Evolutionary conservation across 2,888 invertebrate genomes (phyloP).

Genomic region (Theretra japonica): DNA sequence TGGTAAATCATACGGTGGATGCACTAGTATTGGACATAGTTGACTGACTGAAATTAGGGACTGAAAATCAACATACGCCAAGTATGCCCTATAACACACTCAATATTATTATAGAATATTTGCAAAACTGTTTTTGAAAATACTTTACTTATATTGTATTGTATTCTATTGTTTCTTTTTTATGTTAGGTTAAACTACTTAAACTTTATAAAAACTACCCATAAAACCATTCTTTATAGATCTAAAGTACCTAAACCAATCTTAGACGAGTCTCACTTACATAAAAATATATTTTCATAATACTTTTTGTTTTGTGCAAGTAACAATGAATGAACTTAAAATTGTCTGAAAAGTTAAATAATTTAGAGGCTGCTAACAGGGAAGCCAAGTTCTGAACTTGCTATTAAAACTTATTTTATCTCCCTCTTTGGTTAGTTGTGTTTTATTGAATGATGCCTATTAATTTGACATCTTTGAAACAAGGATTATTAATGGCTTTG

Average conservation of each 20-base stretch:
- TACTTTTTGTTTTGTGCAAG: conserved; percentile 4
- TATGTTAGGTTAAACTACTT: neutral
- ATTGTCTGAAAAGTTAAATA: conserved; percentile 14
- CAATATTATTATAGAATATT: no score
- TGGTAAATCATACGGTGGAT: neutral
- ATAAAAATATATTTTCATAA: neutral
- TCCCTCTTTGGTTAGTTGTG: neutral
- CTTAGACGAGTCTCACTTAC: no score
- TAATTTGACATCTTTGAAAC: neutral
- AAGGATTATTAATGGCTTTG: neutral
- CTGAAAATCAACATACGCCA: no score
- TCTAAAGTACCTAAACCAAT: no score
- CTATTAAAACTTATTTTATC: neutral
- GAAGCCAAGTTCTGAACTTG: neutral
- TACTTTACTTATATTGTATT: neutral
- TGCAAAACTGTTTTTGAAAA: neutral
- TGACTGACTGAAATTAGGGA: no score
- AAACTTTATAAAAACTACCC: no score
- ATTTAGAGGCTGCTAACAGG: neutral
- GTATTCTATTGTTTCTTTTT: no score
- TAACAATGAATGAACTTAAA: conserved; percentile 2
- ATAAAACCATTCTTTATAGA: no score
- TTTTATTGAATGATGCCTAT: neutral
- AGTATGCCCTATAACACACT: no score
- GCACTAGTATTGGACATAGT: neutral